These are phyloP conservation scores for Drosophila elegans DNA, from an alignment of 1,140 invertebrate genomes.

Conservation along the genomic window DNA sequence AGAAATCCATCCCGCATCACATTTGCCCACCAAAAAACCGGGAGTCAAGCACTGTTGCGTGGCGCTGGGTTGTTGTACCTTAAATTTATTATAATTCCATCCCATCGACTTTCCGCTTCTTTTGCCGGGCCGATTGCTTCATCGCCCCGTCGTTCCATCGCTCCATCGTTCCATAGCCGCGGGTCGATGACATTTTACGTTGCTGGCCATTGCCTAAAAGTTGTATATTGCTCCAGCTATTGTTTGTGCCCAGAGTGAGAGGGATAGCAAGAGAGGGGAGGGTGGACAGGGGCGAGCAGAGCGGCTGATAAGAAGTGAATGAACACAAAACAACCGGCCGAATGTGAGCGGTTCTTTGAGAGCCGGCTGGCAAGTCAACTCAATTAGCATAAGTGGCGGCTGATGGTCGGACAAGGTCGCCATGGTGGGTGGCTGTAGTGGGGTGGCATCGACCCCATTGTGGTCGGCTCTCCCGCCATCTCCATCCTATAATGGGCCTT, in stretches of 20 bases:
- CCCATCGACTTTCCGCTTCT: slow-evolving; percentile 8
- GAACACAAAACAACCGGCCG: neutral
- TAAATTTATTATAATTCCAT: slow-evolving; percentile 81
- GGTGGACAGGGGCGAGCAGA: slow-evolving; percentile 4
- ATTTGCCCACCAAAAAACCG: slow-evolving; percentile 11
- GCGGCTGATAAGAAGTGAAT: slow-evolving; percentile 28
- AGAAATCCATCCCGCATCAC: slow-evolving; percentile 1
- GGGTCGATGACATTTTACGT: slow-evolving; percentile 81
- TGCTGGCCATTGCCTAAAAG: slow-evolving; percentile 50
- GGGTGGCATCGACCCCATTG: slow-evolving; percentile 43
- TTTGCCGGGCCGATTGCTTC: slow-evolving; percentile 5
- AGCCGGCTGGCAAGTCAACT: slow-evolving; percentile 14
- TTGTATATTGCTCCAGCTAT: slow-evolving; percentile 52
- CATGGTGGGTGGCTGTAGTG: slow-evolving; percentile 14
- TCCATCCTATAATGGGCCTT: slow-evolving; percentile 13
- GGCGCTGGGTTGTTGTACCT: slow-evolving; percentile 76
- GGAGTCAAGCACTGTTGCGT: slow-evolving; percentile 8
- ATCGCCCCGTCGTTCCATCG: slow-evolving; percentile 5
- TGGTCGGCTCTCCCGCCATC: slow-evolving; percentile 4
- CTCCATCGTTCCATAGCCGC: slow-evolving; percentile 22
- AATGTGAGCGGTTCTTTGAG: slow-evolving; percentile 8
- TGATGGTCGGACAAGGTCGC: slow-evolving; percentile 31
- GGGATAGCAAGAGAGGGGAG: neutral
- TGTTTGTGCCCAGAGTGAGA: slow-evolving; percentile 42
- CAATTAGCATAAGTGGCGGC: slow-evolving; percentile 38